Evolutionary conservation across 2,113 vertebrate species (phyloP).

Genomic region (Mionectes macconnelli): DNA sequence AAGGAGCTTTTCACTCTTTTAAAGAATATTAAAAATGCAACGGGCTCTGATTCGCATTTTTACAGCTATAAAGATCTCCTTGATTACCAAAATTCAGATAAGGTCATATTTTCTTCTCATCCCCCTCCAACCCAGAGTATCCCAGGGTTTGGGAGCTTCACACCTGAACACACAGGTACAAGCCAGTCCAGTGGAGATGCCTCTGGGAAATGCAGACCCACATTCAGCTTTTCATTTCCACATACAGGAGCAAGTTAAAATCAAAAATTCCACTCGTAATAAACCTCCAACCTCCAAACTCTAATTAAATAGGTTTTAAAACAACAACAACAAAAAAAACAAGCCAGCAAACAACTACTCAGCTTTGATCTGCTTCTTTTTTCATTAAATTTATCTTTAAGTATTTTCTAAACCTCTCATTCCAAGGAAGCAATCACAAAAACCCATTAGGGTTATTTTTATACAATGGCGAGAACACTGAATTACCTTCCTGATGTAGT

Average conservation of each 20-base stretch:
- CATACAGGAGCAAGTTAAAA: neutral
- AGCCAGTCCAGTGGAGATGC: neutral
- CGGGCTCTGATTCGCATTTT: neutral
- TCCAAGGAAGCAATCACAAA: neutral
- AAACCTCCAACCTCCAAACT: neutral
- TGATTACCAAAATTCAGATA: fast-evolving
- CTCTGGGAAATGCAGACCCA: neutral
- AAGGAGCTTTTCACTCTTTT: neutral
- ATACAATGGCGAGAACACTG: neutral
- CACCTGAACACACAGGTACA: neutral
- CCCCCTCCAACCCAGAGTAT: neutral
- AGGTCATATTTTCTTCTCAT: neutral
- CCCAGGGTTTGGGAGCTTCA: neutral
- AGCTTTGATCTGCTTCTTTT: neutral
- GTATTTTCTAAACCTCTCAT: neutral
- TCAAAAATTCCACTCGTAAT: neutral
- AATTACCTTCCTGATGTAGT: neutral
- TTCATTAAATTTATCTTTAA: neutral
- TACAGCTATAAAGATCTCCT: neutral
- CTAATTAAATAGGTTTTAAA: neutral
- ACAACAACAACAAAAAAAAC: neutral
- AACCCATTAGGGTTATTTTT: neutral
- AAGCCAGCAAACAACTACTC: neutral
- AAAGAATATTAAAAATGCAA: neutral
- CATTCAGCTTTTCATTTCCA: neutral